Conservation (phyloP, 2,888 invertebrate species). For the Noctuana brunneofusca region DNA sequence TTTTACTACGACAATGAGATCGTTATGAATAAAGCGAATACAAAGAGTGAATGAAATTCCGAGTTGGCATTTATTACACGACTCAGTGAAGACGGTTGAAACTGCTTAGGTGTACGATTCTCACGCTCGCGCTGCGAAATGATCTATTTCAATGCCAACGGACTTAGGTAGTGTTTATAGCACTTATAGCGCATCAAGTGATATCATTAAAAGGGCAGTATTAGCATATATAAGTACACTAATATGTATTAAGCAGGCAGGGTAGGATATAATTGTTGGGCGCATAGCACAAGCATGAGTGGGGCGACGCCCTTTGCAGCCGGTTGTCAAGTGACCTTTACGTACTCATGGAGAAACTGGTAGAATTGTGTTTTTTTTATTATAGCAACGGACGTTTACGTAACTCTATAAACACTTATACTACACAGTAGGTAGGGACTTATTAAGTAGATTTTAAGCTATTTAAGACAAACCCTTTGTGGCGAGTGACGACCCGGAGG, state of each 20-base stretch:
- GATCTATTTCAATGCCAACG: constrained; percentile 44
- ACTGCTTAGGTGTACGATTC: constrained; percentile 38
- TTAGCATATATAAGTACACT: neutral
- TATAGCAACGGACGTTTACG: constrained; percentile 17
- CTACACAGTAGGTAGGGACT: too few species aligned
- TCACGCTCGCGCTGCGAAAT: constrained; percentile 47
- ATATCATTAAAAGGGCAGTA: constrained; percentile 36
- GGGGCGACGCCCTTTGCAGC: constrained; percentile 64
- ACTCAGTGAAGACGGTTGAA: constrained; percentile 24
- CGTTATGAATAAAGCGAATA: constrained; percentile 25
- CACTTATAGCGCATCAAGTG: constrained; percentile 24
- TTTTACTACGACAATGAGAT: constrained; percentile 29
- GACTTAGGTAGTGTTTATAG: constrained; percentile 37
- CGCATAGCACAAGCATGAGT: constrained; percentile 44
- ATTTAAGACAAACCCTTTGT: too few species aligned
- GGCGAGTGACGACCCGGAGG: too few species aligned
- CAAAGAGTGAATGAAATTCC: constrained; percentile 30
- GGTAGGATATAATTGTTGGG: constrained; percentile 35
- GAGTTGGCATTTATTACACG: constrained; percentile 28
- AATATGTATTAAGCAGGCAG: constrained; percentile 45
- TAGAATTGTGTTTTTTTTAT: constrained; percentile 34
- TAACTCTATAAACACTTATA: too few species aligned
- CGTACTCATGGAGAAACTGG: constrained; percentile 40
- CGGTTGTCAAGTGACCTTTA: constrained; percentile 74
- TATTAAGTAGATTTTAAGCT: too few species aligned